Percentiles rank a stretch among this genome's conserved stretches.
Evolutionary conservation across 2,888 invertebrate species (phyloP).

Genomic region (Amblyteles armatorius): DNA sequence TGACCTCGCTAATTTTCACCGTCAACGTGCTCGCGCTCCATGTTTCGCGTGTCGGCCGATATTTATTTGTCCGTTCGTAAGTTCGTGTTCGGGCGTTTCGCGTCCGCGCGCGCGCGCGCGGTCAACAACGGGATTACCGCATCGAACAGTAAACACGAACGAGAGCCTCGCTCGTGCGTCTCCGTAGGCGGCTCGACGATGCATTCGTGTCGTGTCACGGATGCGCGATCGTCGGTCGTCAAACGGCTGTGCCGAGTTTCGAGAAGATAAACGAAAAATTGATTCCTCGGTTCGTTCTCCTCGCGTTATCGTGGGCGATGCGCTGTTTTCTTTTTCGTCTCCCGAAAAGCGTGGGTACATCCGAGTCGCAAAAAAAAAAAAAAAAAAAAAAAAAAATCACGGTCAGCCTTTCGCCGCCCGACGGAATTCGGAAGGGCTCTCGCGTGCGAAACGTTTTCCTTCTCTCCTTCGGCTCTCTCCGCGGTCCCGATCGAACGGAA

Average conservation of each 20-base stretch:
- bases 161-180: neutral
- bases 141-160: neutral
- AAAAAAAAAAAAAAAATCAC: neutral
- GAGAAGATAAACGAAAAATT: neutral
- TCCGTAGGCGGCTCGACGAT: neutral
- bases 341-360: neutral
- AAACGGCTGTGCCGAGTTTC: neutral
- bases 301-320: neutral
- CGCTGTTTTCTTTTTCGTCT: neutral
- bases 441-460: neutral
- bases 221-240: neutral
- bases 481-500: neutral
- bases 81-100: neutral
- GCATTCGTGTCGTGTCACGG: neutral
- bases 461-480: neutral
- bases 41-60: no score
- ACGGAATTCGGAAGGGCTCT: neutral
- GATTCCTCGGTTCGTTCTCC: neutral
- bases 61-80: neutral
- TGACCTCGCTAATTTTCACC: neutral
- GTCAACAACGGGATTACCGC: neutral
- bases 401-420: neutral
- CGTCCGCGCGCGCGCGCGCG: no score
- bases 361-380: neutral
- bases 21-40: neutral